Evolutionary conservation across 2,888 invertebrate genomes (phyloP), one percentile per base, ranked within the genome.

Genomic region (Agrochola circellaris): DNA sequence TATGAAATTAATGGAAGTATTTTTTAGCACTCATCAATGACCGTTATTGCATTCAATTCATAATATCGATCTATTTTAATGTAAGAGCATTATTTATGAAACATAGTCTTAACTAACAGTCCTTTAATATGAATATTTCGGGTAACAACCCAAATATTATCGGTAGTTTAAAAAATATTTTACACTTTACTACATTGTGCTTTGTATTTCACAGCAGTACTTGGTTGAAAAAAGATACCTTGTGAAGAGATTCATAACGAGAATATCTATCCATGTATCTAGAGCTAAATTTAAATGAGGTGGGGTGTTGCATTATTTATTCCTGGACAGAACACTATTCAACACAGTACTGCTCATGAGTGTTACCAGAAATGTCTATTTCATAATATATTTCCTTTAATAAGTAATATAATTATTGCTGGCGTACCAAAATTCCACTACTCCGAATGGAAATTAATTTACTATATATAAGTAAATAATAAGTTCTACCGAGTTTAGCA

Each of bases 1-100:
- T 88, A 86, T 77, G 86, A 88, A 87, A 88, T 81, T 78, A 85
- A 78, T 87, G 87, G 87, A 87, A 87, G 88, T 82, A 84, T 87
- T 71, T 73, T 75, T 86, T 87, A 87, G 87, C 87, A 87, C 87
- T 82, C 87, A 78, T 87, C 75, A 84, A 79, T 77, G 72, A 84
- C 68, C 48, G 75, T 87, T 88, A 87, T 88, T 86, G 87, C 87
- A 75, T 81, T 81, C 66, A 81, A 80, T 82, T 84, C 48, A 86
- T 73, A 75, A 45, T 78, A 81, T 76, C 75, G 45, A 80, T 82
- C 80, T 88, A 87, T 72, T 81, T 70, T 74, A 77, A 75, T 82
- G 65, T 84, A 83, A 85, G 84, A 83, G 76, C 83, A 88, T 82
- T 78, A 83, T 80, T 70, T 79, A 83, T 54, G 81, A 79, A 87